Base-by-base conservation (phyloP, 2,113 vertebrate species). In the Todiramphus saurophagus region DNA sequence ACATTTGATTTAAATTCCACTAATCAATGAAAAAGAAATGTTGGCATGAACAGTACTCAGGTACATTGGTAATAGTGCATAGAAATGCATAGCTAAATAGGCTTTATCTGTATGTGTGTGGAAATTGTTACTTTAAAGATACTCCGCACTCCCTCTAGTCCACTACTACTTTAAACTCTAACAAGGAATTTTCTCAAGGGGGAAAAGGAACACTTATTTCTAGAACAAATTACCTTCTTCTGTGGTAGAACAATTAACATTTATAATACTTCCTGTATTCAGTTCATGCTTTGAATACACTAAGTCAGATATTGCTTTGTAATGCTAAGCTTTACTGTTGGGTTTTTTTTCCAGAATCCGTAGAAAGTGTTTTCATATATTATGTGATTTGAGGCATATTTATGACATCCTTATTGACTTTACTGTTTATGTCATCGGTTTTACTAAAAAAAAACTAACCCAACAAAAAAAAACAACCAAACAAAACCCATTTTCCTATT, bases 71-170 rank as follows among this genome's bases (percentile, higher is more conserved):
- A 63, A 66, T 0, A 79, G 68, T 85, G 37, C n/a, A 55, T 31
- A 87, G 44, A 91, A 95, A 79, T 80, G 37, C 35, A 50, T 37
- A 68, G 41, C 51, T 78, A 74, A 92, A 79, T 41, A 60, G 16
- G 7, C 6, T 72, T 82, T 73, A 62, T 39, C 11, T 89, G 14
- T 76, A 82, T 94, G 66, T 85, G 10, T 79, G 87, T 70, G 63
- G 67, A 95, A 96, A 80, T 73, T 66, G 21, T 85, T 90, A 50
- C 63, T 87, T 85, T 93, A 96, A 85, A 90, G 93, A 93, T 41
- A 69, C 12, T 74, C n/a, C 73, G 17, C n/a, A 10, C 7, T 89
- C 74, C 63, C 78, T 90, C 31, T 50, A 53, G 58, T 83, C 75
- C 55, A 43, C 25, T 84, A 50, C 10, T 89, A 24, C 83, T 96